Evolutionary conservation across 1,140 invertebrate species (phyloP), one percentile per base, ranked within the genome.

Genomic region (Lepidurus couesii): DNA sequence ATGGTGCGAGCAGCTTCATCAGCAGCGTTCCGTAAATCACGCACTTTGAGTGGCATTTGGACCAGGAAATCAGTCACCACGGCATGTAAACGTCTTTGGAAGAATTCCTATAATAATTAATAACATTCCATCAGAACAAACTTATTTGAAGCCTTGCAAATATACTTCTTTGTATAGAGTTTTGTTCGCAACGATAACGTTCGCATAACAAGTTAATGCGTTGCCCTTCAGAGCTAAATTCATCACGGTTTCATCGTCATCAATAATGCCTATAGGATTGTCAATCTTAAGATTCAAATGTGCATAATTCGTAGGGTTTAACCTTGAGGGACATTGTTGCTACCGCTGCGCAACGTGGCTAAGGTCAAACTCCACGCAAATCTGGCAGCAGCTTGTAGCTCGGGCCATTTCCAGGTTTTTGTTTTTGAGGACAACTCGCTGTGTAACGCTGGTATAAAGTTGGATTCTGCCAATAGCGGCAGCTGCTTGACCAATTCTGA

Each of bases 41-140:
- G 93, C 0, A 93, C 90, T 86, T 97, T 97, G 44, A 95, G 87
- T 45, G 96, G 95, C 94, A 98, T 95, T 45, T 93, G 87, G 75
- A 94, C 90, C 77, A 98, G 95, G 81, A 98, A 97, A 84, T 98
- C 96, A 0, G 94, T 95, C 74, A 98, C 88, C 1, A 98, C 84
- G 11, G 89, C 88, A 84, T 98, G 96, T 45, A 98, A 87, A 76
- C 93, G 89, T 73, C 92, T 89, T 81, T 95, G 86, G 82, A 95
- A 94, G 84, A 95, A 96, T 84, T 89, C 88, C 86, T 89, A 82
- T 26, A 84, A 82, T 78, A 73, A 82, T 80, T 10, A 81, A 79
- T 81, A 80, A 79, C 8, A 16, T 21, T 43, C 73, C 44, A 78
- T 65, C 73, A 75, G 47, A 74, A 81, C 80, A 77, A 78, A 65